Base-by-base conservation (phyloP, 2,113 vertebrate species). In the Chaenogobius annularis region DNA sequence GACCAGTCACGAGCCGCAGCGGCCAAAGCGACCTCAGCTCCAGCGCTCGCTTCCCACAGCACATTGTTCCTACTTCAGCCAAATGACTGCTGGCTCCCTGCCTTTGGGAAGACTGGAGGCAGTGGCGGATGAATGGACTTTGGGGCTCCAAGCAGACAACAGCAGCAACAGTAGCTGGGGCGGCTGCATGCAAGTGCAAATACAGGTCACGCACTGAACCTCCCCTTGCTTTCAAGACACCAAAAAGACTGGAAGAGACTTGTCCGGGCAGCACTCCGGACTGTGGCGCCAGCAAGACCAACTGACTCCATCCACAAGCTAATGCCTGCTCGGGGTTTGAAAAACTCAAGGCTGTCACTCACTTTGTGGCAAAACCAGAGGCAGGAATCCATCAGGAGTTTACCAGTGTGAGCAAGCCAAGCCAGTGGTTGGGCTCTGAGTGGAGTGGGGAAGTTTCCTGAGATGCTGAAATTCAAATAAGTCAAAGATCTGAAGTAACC, bases 141-240 rank as follows among this genome's bases (percentile, higher is more conserved):
- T 74, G 85, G 84, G 86, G 83, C 87, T 87, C 82, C 73, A 87
- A 82, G 83, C 69, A 82, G 84, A 89, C 90, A 87, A 87, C 88
- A 74, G 87, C 89, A 68, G 90, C 89, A 90, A 93, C 91, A 91
- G 93, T 91, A 93, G 89, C 90, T 12, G 82, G 81, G 83, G 83
- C 83, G 44, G 81, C 88, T 83, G 85, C 88, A 89, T 91, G 90
- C 89, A 91, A 92, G 91, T 93, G 92, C 91, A 93, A 93, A 94
- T 93, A 91, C 91, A 89, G 91, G 92, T 94, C 92, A 93, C 90
- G 90, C 92, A 89, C 87, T 37, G 67, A 86, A 87, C 91, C 91
- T 89, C 92, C 90, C 90, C 75, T 87, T 22, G 84, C 91, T 89
- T 93, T 93, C 90, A 92, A 85, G 87, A 84, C 87, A 88, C 87